Evolutionary conservation across 1,140 invertebrate genomes (phyloP).

Genomic region (Danaus melanippus): DNA sequence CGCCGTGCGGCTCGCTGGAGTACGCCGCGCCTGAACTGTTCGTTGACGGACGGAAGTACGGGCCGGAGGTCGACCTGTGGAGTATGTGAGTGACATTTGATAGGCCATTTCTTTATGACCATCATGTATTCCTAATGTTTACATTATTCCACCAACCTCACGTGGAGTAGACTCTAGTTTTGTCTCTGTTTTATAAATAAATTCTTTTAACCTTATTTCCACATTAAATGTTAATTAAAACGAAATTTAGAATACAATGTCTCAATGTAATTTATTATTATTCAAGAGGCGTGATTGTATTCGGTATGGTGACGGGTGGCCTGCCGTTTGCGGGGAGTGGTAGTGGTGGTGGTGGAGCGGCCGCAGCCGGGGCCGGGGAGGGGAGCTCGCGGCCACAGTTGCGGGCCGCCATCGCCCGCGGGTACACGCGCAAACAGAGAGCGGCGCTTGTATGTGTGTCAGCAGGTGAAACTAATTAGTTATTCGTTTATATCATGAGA

Average conservation of each 20-base stretch:
- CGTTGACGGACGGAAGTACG: slow-evolving; percentile 75
- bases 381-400: slow-evolving; percentile 74
- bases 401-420: slow-evolving; percentile 76
- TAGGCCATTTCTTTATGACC: not conserved
- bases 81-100: slow-evolving; percentile 74
- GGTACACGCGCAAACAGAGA: slow-evolving; percentile 68
- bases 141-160: slow-evolving; percentile 1
- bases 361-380: slow-evolving; percentile 35
- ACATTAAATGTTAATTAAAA: too few relatives aligned
- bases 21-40: slow-evolving; percentile 84
- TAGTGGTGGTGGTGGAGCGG: slow-evolving; percentile 6
- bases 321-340: slow-evolving; percentile 74
- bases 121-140: not conserved
- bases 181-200: too few relatives aligned
- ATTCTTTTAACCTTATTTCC: too few relatives aligned
- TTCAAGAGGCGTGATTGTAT: slow-evolving; percentile 78
- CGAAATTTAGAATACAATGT: too few relatives aligned
- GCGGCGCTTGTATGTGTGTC: slow-evolving; percentile 56
- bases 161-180: not conserved
- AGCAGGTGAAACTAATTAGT: slow-evolving; percentile 34
- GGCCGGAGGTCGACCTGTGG: slow-evolving; percentile 84
- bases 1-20: slow-evolving; percentile 83
- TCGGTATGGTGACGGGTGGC: slow-evolving; percentile 78
- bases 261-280: not conserved
- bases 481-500: too few relatives aligned